Conservation (phyloP, 2,113 vertebrate species). For the Oncorhynchus tshawytscha region DNA sequence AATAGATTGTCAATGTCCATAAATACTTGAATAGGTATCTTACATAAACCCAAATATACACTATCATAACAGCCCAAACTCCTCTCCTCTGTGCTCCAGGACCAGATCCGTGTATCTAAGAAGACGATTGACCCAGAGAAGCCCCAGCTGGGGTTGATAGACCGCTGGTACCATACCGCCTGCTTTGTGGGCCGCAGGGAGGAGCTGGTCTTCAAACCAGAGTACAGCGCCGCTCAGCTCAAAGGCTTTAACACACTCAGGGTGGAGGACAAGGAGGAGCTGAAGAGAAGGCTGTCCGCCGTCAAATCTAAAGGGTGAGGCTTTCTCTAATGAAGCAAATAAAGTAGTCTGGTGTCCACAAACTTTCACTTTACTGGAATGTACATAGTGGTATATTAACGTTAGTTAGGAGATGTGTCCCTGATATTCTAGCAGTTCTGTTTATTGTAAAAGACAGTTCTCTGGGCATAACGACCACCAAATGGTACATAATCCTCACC, state of each 20-base stretch:
- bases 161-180: constrained; percentile 94
- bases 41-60: background rate
- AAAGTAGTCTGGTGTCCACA: background rate
- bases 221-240: constrained; percentile 83
- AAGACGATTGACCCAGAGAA: constrained; percentile 92
- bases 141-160: constrained; percentile 94
- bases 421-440: no score
- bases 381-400: no score
- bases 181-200: constrained; percentile 88
- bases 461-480: no score
- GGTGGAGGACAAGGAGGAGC: constrained; percentile 84
- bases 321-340: no score
- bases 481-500: no score
- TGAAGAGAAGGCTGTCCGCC: constrained; percentile 86
- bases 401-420: no score
- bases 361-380: no score
- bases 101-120: constrained; percentile 93
- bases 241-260: constrained; percentile 83
- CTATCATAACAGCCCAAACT: background rate
- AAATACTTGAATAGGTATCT: no score
- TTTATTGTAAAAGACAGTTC: no score
- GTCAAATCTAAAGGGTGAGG: constrained; percentile 87
- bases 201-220: constrained; percentile 84
- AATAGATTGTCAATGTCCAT: no score
- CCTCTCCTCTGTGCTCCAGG: constrained; percentile 66